phyloP scores from a whole-genome alignment of 1,140 invertebrate genomes.

The Hetaerina americana region DNA sequence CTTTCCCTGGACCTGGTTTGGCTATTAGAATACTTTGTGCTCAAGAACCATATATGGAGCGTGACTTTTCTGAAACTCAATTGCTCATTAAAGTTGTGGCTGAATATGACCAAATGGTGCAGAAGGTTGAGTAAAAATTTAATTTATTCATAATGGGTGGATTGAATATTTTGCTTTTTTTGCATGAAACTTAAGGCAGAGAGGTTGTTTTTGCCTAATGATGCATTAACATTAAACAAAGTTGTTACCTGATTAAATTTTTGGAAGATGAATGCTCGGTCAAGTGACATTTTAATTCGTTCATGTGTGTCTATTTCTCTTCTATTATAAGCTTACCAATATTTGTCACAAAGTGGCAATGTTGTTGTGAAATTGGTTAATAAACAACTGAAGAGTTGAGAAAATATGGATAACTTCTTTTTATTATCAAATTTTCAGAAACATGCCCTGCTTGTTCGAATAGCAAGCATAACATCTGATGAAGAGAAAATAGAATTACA shows the following conservation, averaged over 20 bases:
- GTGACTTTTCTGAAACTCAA: constrained; percentile 90
- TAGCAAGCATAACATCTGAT: constrained; percentile 66
- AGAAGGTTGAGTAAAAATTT: constrained; percentile 48
- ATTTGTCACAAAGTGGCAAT: too few relatives aligned
- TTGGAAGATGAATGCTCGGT: too few relatives aligned
- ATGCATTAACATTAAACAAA: too few relatives aligned
- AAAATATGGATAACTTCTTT: too few relatives aligned
- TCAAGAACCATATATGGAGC: constrained; percentile 89
- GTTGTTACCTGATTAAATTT: too few relatives aligned
- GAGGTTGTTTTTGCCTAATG: not conserved
- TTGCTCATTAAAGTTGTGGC: constrained; percentile 81
- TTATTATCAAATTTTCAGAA: constrained; percentile 43
- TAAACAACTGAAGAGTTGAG: too few relatives aligned
- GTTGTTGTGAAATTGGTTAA: too few relatives aligned
- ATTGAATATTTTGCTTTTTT: not conserved
- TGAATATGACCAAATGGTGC: constrained; percentile 80
- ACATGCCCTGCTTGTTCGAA: constrained; percentile 77
- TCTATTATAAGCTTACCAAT: too few relatives aligned
- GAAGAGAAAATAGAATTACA: constrained; percentile 54
- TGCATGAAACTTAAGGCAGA: not conserved
- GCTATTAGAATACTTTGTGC: constrained; percentile 93
- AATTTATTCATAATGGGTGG: not conserved
- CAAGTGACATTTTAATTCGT: too few relatives aligned
- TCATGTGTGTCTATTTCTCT: too few relatives aligned
- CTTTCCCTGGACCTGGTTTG: constrained; percentile 91